Evolutionary conservation across 2,888 invertebrate genomes (phyloP), one percentile per base, ranked within the genome.

Genomic region (Stramonita haemastoma): DNA sequence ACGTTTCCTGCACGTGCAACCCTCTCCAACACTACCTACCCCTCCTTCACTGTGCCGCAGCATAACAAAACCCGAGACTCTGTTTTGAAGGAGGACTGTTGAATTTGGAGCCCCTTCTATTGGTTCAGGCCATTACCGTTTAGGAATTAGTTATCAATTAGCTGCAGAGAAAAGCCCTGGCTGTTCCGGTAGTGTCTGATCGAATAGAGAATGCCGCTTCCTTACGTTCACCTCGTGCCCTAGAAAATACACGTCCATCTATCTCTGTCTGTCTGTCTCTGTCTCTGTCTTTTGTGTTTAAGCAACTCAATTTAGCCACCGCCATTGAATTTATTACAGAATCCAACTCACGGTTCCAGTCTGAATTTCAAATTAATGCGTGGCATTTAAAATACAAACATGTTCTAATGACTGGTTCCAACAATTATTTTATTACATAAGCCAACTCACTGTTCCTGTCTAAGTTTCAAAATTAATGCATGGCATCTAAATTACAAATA

Each of bases 1-100:
- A 36, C 81, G 81, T 29, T 83, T 83, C 81, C 81, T 83, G 36
- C 46, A 36, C 46, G 46, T 83, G 81, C 79, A 34, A 32, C 19
- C 11, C 13, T 15, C 11, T 79, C 34, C 79, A 32, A 0, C 13
- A 19, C 22, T 79, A 22, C 84, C 57, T 11, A 15, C 36, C 15
- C 56, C 56, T 29, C 26, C 4, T 56, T 29, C 46, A 29, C 73
- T 26, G 13, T 4, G 8, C 11, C 26, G n/a, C 73, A 73, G 26
- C 26, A 73, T 17, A 13, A 79, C 79, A 79, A 34, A 66, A 34
- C 17, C 79, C 34, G 79, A 79, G 79, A 32, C 13, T 0, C 13
- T 79, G 79, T 79, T 79, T 79, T 79, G 32, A 15, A 79, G 79
- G 15, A 17, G 32, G 15, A 22, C 6, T 83, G 81, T 83, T 83